phyloP scores from a whole-genome alignment of 2,888 invertebrate genomes.

The Ypsolopha scabrella region DNA sequence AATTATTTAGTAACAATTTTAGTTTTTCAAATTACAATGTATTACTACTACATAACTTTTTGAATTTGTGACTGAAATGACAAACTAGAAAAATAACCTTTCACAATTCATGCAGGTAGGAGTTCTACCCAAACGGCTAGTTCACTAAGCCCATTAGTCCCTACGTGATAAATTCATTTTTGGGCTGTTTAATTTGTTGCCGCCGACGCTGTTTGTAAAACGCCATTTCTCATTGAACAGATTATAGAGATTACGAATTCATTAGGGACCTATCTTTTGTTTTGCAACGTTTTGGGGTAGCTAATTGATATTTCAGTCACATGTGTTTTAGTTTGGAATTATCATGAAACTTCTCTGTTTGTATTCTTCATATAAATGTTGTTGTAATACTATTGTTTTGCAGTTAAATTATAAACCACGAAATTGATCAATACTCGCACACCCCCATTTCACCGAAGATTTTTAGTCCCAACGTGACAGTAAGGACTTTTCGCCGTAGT shows the following conservation, averaged over 20 bases:
- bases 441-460: no score
- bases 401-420: no score
- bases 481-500: no score
- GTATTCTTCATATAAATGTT: background rate
- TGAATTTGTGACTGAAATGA: no score
- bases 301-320: slow-evolving; percentile 62
- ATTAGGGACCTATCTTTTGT: slow-evolving; percentile 64
- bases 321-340: slow-evolving; percentile 34
- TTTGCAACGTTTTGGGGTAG: slow-evolving; percentile 25
- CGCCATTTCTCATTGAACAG: slow-evolving; percentile 67
- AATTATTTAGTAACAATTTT: no score
- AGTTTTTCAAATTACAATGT: no score
- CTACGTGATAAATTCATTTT: slow-evolving; percentile 67
- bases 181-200: slow-evolving; percentile 64
- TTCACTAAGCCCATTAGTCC: slow-evolving; percentile 23
- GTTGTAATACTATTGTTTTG: background rate
- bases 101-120: background rate
- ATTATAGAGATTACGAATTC: slow-evolving; percentile 68
- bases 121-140: slow-evolving; percentile 33
- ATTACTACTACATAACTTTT: no score
- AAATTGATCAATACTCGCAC: no score
- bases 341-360: background rate
- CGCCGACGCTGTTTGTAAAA: slow-evolving; percentile 44
- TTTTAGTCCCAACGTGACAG: no score
- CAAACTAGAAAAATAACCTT: no score